Conservation (phyloP, 2,888 invertebrate genomes). For the Hoplodrina ambigua region DNA sequence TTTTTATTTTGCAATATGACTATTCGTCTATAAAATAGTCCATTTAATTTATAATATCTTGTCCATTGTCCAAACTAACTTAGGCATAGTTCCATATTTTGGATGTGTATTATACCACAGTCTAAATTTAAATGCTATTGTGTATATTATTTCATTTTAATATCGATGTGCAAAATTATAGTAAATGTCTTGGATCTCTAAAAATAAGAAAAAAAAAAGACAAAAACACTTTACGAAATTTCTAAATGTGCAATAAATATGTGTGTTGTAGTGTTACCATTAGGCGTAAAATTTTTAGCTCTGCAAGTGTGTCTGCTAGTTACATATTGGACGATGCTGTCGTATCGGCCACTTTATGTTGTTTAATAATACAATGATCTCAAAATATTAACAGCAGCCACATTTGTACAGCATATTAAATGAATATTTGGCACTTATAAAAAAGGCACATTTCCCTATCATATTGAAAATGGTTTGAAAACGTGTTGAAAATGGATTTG, state of each 20-base stretch:
- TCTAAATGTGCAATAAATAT: slow-evolving; percentile 91
- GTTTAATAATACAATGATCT: slow-evolving; percentile 83
- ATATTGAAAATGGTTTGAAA: slow-evolving; percentile 89
- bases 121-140: slow-evolving; percentile 88
- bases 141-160: slow-evolving; percentile 89
- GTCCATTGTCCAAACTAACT: slow-evolving; percentile 89
- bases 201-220: slow-evolving; percentile 89
- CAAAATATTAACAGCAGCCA: slow-evolving; percentile 80
- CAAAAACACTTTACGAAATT: slow-evolving; percentile 90
- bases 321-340: slow-evolving; percentile 65
- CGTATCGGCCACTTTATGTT: slow-evolving; percentile 74
- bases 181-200: slow-evolving; percentile 90
- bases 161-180: slow-evolving; percentile 90
- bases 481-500: slow-evolving; percentile 91
- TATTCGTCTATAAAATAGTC: slow-evolving; percentile 81
- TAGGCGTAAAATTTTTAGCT: slow-evolving; percentile 88
- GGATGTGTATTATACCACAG: slow-evolving; percentile 89
- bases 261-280: slow-evolving; percentile 91
- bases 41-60: slow-evolving; percentile 84
- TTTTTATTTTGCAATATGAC: slow-evolving; percentile 77
- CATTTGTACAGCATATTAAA: slow-evolving; percentile 83
- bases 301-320: slow-evolving; percentile 77
- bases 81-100: slow-evolving; percentile 90
- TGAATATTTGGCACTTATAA: slow-evolving; percentile 90
- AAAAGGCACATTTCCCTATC: slow-evolving; percentile 90